Conservation (phyloP, 2,113 vertebrate species). For the Petromus typicus region DNA sequence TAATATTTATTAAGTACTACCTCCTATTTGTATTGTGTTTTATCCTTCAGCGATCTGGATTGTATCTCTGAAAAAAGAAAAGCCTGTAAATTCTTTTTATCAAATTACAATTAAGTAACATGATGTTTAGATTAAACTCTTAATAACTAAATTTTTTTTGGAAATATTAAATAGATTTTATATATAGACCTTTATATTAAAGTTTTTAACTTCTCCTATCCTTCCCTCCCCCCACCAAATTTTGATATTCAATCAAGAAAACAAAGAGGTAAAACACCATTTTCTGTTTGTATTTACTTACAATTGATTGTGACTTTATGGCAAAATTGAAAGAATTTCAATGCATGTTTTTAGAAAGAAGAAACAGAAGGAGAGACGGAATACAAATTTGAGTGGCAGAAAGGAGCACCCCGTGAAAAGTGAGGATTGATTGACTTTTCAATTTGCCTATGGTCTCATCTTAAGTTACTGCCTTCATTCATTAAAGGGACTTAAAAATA, state of each 20-base stretch:
- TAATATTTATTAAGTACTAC: background rate
- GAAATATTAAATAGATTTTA: background rate
- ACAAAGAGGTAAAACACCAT: slow-evolving; percentile 92
- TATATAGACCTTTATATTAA: slow-evolving; percentile 41
- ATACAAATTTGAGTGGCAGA: slow-evolving; percentile 99
- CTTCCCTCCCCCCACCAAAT: slow-evolving; percentile 52
- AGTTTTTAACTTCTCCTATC: slow-evolving; percentile 72
- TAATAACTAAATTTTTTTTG: slow-evolving; percentile 13
- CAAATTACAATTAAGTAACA: background rate
- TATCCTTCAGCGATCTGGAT: background rate
- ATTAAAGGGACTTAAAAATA: background rate
- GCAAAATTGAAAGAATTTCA: slow-evolving; percentile 44
- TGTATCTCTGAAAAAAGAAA: slow-evolving; percentile 17
- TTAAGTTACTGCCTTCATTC: background rate
- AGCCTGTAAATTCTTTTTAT: background rate
- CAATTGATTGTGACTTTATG: slow-evolving; percentile 53
- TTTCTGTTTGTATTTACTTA: slow-evolving; percentile 70
- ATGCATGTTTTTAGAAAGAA: slow-evolving; percentile 88
- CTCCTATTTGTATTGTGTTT: slow-evolving; percentile 32
- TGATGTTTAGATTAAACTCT: background rate
- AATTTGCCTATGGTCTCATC: background rate
- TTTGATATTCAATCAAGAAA: slow-evolving; percentile 90
- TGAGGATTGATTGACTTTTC: slow-evolving; percentile 82
- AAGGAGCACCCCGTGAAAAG: slow-evolving; percentile 98
- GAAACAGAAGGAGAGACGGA: slow-evolving; percentile 97